Percentiles rank a stretch among this genome's conserved stretches.
Conservation (phyloP, 2,113 vertebrate genomes). For the Coryphaenoides rupestris region DNA sequence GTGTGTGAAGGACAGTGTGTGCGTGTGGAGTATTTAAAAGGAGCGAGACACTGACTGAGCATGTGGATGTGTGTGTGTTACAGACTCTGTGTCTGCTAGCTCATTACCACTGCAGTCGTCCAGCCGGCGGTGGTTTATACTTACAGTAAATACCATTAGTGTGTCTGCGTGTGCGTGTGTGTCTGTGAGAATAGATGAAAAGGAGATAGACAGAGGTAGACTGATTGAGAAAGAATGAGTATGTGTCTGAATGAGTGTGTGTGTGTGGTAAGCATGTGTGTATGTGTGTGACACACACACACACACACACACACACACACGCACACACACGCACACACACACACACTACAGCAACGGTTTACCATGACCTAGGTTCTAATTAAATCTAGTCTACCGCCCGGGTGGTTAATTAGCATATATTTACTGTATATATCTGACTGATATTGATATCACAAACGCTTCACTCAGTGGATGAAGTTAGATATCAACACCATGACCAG, state of each 20-base stretch:
- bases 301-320: too few relatives aligned
- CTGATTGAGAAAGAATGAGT: too few relatives aligned
- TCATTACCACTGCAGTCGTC: slow-evolving; percentile 67
- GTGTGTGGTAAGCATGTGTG: too few relatives aligned
- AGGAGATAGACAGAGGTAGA: too few relatives aligned
- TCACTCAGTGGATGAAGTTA: too few relatives aligned
- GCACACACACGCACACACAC: too few relatives aligned
- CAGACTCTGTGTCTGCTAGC: slow-evolving; percentile 59
- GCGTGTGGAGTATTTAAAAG: neutral
- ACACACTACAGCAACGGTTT: too few relatives aligned
- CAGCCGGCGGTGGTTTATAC: slow-evolving; percentile 59
- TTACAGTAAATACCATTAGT: slow-evolving; percentile 68
- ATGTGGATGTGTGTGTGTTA: neutral
- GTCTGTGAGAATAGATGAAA: slow-evolving; percentile 35
- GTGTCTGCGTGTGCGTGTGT: slow-evolving; percentile 28
- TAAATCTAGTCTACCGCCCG: neutral
- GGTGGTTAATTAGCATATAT: neutral
- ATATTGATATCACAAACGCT: too few relatives aligned
- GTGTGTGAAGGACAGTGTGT: too few relatives aligned
- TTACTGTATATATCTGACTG: neutral
- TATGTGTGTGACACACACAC: too few relatives aligned
- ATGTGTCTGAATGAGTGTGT: neutral
- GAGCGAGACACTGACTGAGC: neutral
- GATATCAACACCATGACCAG: neutral
- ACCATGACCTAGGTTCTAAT: too few relatives aligned